Percentiles rank a stretch among this genome's conserved stretches.
phyloP scores from a whole-genome alignment of 1,140 invertebrate species.

The Portunus trituberculatus region DNA sequence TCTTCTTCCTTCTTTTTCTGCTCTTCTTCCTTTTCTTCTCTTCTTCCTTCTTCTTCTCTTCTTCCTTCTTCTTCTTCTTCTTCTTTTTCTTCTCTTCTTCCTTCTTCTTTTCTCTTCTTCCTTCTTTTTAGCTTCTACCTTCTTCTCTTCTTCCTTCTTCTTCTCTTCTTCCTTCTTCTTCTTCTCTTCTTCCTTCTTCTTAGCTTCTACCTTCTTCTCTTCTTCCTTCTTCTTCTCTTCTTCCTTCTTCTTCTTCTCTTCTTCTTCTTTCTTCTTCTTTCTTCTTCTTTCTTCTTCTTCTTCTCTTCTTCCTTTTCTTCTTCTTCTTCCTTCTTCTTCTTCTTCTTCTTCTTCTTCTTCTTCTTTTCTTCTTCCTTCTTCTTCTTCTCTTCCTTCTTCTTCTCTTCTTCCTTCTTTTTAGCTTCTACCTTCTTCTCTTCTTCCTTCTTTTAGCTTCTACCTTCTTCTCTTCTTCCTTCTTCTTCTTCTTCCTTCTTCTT shows the following conservation, averaged over 20 bases:
- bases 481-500: slow-evolving; percentile 34
- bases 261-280: background rate
- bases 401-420: background rate
- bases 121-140: background rate
- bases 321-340: background rate
- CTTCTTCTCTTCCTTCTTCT: background rate
- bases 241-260: background rate
- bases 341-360: background rate
- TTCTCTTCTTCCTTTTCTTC: background rate
- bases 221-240: background rate
- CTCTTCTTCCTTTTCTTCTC: background rate
- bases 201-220: background rate
- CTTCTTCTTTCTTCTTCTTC: background rate
- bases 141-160: background rate
- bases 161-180: background rate
- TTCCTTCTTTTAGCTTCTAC: background rate
- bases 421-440: background rate
- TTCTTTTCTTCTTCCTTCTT: background rate
- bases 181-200: background rate
- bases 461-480: background rate
- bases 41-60: background rate
- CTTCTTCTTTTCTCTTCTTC: background rate
- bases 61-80: background rate
- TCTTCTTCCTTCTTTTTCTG: background rate
- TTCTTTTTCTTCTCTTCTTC: background rate